Conservation (phyloP, 2,888 invertebrate species). For the Byasa hedistus region DNA sequence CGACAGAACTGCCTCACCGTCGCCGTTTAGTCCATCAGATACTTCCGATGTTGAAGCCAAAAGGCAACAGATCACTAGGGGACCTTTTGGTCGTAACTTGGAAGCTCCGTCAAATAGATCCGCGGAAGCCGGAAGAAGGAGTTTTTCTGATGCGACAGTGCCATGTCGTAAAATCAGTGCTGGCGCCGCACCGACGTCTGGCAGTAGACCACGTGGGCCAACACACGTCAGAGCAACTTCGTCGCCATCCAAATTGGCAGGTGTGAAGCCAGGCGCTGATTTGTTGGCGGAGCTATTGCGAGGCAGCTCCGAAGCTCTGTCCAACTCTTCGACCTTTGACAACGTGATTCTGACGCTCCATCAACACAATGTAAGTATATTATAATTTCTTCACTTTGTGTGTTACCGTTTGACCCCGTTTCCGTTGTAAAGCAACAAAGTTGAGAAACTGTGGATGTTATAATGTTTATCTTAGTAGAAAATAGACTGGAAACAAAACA, state of each 20-base stretch:
- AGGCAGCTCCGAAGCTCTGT: conserved; percentile 89
- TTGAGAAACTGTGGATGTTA: conserved; percentile 56
- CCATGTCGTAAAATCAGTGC: conserved; percentile 82
- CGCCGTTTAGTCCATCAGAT: conserved; percentile 84
- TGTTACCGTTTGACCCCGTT: conserved; percentile 49
- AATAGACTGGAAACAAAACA: conserved; percentile 49
- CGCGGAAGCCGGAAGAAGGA: conserved; percentile 77
- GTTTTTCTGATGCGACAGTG: conserved; percentile 71
- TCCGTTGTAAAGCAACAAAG: conserved; percentile 55
- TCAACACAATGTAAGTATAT: conserved; percentile 73
- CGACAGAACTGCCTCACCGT: conserved; percentile 81
- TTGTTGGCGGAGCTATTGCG: conserved; percentile 87
- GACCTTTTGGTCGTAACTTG: conserved; percentile 80
- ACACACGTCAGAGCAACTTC: conserved; percentile 88
- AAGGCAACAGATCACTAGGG: conserved; percentile 81
- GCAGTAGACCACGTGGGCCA: conserved; percentile 70
- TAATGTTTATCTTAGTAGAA: conserved; percentile 64
- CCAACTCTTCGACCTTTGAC: conserved; percentile 79
- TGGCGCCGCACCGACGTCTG: conserved; percentile 66
- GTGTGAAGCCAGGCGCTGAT: conserved; percentile 78
- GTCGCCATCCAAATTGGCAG: conserved; percentile 88
- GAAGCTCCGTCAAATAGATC: conserved; percentile 76
- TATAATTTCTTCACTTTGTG: conserved; percentile 29
- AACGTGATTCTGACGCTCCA: conserved; percentile 75
- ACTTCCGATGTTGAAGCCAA: conserved; percentile 69